Evolutionary conservation across 1,140 invertebrate species (phyloP).

Genomic region (Euwallacea fornicatus): DNA sequence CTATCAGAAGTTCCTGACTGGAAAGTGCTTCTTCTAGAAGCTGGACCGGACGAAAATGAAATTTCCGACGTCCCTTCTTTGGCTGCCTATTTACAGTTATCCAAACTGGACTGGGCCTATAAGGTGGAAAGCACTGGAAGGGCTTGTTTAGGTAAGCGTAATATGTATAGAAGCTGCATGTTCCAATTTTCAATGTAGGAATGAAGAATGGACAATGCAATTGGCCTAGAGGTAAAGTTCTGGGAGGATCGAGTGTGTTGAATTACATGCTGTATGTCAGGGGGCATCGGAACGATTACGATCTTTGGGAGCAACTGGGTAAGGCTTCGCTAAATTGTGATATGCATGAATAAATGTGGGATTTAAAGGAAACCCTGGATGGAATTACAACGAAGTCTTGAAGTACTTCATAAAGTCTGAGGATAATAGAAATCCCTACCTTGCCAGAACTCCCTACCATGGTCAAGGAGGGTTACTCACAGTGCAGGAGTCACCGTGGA

Average conservation of each 20-base stretch:
- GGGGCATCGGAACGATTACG: slow-evolving; percentile 82
- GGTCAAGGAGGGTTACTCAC: slow-evolving; percentile 74
- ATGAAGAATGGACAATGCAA: slow-evolving; percentile 76
- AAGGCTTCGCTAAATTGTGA: not conserved
- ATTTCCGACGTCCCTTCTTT: slow-evolving; percentile 86
- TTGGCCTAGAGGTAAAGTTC: slow-evolving; percentile 81
- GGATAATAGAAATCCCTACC: slow-evolving; percentile 82
- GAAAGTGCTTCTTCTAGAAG: slow-evolving; percentile 87
- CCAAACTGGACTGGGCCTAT: slow-evolving; percentile 89
- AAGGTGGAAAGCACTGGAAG: slow-evolving; percentile 85
- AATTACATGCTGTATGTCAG: slow-evolving; percentile 97
- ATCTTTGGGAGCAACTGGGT: slow-evolving; percentile 85
- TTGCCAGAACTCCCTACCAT: slow-evolving; percentile 72
- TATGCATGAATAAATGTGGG: not conserved
- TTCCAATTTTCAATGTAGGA: slow-evolving; percentile 31
- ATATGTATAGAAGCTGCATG: not conserved
- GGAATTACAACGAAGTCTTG: slow-evolving; percentile 86
- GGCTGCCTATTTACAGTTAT: slow-evolving; percentile 83
- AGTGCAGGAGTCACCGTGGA: slow-evolving; percentile 83
- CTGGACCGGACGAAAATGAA: slow-evolving; percentile 89
- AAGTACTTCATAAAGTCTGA: slow-evolving; percentile 91
- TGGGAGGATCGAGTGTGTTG: slow-evolving; percentile 87
- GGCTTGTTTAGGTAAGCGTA: slow-evolving; percentile 63
- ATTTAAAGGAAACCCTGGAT: slow-evolving; percentile 67
- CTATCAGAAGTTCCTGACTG: slow-evolving; percentile 79